Evolutionary conservation across 2,888 invertebrate genomes (phyloP).

Genomic region (Lysandra bellargus): DNA sequence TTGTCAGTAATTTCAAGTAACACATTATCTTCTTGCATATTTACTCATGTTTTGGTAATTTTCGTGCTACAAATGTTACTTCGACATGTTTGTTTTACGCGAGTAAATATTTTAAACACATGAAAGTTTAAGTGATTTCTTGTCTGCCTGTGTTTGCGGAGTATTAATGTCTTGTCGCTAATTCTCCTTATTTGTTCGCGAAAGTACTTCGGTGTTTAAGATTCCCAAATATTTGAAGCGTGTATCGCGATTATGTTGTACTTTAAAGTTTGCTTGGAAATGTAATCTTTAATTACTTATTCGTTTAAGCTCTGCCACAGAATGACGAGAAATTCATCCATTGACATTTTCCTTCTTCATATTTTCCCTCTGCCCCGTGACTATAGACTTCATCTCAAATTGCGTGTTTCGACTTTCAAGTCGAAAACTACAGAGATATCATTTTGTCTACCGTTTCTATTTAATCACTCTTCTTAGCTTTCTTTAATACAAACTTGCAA

Average conservation of each 20-base stretch:
- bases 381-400: too few species aligned
- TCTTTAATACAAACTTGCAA: not conserved
- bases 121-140: slow-evolving; percentile 52
- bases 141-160: slow-evolving; percentile 45
- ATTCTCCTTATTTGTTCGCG: slow-evolving; percentile 62
- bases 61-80: slow-evolving; percentile 21
- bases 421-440: too few species aligned
- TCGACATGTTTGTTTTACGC: slow-evolving; percentile 9
- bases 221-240: slow-evolving; percentile 29
- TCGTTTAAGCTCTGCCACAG: too few species aligned
- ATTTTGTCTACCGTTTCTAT: too few species aligned
- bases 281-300: too few species aligned
- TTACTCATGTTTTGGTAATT: slow-evolving; percentile 29
- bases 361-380: too few species aligned
- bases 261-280: not conserved
- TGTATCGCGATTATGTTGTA: slow-evolving; percentile 9
- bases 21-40: not conserved
- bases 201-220: slow-evolving; percentile 47
- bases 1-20: not conserved
- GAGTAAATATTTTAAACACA: slow-evolving; percentile 49
- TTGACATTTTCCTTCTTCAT: too few species aligned
- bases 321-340: too few species aligned
- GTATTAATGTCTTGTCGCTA: slow-evolving; percentile 56
- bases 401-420: too few species aligned
- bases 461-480: not conserved